Evolutionary conservation across 2,113 vertebrate genomes (phyloP).

Genomic region (Scalopus aquaticus): DNA sequence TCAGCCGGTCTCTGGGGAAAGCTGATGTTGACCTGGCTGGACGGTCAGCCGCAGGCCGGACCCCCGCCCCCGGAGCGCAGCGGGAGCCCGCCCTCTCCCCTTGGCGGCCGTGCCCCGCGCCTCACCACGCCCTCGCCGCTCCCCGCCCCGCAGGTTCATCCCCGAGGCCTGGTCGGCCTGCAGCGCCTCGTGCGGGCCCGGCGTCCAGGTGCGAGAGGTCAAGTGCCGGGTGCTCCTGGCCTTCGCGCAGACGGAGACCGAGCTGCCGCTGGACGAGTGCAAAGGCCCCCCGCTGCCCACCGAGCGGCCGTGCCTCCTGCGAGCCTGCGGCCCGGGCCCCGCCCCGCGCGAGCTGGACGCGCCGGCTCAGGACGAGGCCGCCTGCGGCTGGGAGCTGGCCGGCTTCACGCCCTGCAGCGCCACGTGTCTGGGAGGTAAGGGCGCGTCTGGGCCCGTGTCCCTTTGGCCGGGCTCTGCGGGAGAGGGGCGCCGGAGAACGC

Average conservation of each 20-base stretch:
- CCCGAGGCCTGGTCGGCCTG: slow-evolving; percentile 93
- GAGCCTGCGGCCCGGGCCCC: slow-evolving; percentile 82
- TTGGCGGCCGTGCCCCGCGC: too few relatives aligned
- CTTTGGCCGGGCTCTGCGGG: too few relatives aligned
- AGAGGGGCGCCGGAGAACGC: too few relatives aligned
- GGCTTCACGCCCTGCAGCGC: slow-evolving; percentile 92
- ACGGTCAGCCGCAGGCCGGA: too few relatives aligned
- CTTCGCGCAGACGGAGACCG: slow-evolving; percentile 91
- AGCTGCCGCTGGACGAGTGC: slow-evolving; percentile 94
- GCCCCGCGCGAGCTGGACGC: neutral
- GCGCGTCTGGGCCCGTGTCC: too few relatives aligned
- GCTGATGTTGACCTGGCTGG: too few relatives aligned
- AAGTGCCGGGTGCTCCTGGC: slow-evolving; percentile 91
- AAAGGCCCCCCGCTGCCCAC: slow-evolving; percentile 82
- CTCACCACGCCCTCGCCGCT: too few relatives aligned
- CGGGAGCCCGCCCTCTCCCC: too few relatives aligned
- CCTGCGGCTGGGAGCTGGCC: slow-evolving; percentile 92
- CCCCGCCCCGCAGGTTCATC: slow-evolving; percentile 86
- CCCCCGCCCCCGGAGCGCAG: too few relatives aligned
- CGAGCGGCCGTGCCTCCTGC: slow-evolving; percentile 85
- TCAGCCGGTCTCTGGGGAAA: too few relatives aligned
- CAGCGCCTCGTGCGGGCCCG: slow-evolving; percentile 90
- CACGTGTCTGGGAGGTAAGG: slow-evolving; percentile 88
- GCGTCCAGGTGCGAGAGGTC: slow-evolving; percentile 88
- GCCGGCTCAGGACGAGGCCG: slow-evolving; percentile 63